Evolutionary conservation across 1,140 invertebrate species (phyloP).

Genomic region (Drosophila gunungcola): DNA sequence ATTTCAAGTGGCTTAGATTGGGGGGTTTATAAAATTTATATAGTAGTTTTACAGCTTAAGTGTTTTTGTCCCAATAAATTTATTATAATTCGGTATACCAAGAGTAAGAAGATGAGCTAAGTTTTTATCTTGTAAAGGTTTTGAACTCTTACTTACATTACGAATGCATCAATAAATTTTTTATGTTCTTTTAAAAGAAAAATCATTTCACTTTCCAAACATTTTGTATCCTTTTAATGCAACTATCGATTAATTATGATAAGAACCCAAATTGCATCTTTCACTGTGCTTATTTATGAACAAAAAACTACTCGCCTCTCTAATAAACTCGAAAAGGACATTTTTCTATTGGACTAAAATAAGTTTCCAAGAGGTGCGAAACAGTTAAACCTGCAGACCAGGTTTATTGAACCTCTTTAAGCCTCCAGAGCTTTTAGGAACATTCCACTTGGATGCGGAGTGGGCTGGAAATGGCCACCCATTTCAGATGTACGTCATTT

Average conservation of each 20-base stretch:
- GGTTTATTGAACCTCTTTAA: slow-evolving; percentile 4
- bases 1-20: slow-evolving; percentile 3
- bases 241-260: no score
- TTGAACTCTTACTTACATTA: no score
- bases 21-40: neutral
- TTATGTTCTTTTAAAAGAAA: no score
- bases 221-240: no score
- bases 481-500: slow-evolving; percentile 41
- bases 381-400: neutral
- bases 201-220: no score
- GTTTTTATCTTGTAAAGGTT: no score
- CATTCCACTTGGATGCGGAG: neutral
- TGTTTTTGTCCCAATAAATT: neutral
- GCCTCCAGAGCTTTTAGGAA: slow-evolving; percentile 1
- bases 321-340: no score
- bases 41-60: neutral
- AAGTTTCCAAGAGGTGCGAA: neutral
- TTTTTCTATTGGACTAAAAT: neutral
- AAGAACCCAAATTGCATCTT: no score
- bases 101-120: no score
- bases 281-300: no score
- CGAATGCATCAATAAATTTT: no score
- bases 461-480: neutral
- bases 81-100: neutral
- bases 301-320: no score